A percentile compares a stretch with the other conserved stretches of the same genome.
phyloP scores from a whole-genome alignment of 2,797 vertebrate species.

The Graptemys geographica region DNA sequence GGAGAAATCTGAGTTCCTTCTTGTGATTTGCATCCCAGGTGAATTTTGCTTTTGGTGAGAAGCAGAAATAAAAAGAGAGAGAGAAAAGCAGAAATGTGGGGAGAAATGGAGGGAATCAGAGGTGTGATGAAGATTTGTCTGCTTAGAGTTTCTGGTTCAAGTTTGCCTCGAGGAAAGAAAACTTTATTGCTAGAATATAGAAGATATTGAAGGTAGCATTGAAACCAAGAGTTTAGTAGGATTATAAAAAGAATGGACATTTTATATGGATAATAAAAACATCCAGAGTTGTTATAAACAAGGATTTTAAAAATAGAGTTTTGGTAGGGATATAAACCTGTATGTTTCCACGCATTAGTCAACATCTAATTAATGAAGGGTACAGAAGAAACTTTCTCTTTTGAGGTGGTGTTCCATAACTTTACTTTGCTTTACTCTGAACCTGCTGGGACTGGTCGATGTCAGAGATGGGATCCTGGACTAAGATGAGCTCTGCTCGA shows the following conservation, averaged over 20 bases:
- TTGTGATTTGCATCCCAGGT: neutral
- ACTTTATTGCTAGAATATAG: no score
- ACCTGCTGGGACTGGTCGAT: neutral
- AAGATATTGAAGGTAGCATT: neutral
- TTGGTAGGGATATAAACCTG: neutral
- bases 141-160: neutral
- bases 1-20: neutral
- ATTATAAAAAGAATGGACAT: accelerated
- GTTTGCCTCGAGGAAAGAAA: neutral
- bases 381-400: neutral
- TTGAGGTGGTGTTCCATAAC: accelerated
- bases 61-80: neutral
- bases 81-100: neutral
- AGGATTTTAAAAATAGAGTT: neutral
- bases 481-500: accelerated
- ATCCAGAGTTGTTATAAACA: neutral
- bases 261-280: neutral
- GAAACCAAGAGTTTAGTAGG: neutral
- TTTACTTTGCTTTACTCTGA: neutral
- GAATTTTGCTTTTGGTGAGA: neutral
- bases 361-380: no score
- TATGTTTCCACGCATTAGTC: no score
- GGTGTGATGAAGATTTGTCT: neutral
- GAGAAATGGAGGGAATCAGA: neutral
- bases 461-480: neutral